These are phyloP conservation scores for Hirundo rustica DNA, from an alignment of 2,797 vertebrate genomes.

Conservation along the genomic window DNA sequence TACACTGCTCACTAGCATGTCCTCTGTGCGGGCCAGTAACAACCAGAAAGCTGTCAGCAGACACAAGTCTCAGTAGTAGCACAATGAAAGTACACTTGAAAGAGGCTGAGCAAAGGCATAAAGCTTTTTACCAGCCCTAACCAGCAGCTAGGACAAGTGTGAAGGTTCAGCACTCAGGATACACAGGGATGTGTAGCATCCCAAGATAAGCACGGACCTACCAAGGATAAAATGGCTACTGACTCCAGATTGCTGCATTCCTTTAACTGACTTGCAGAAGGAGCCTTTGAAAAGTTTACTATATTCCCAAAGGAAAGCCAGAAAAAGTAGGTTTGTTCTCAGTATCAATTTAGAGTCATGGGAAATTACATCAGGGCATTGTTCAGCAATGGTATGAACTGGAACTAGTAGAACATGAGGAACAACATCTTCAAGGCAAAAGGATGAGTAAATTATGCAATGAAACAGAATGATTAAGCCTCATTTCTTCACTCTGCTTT, in stretches of 20 bases:
- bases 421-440: not conserved
- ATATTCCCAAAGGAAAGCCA: not conserved
- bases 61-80: not conserved
- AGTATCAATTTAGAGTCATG: not conserved
- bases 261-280: not conserved
- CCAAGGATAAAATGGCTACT: not conserved
- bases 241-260: not conserved
- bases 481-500: not conserved
- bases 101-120: not conserved
- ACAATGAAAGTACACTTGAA: not conserved
- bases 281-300: not conserved
- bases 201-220: not conserved
- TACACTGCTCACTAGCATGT: not conserved
- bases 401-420: not conserved
- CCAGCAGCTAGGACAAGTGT: fast-evolving
- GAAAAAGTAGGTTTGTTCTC: not conserved
- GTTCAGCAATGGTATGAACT: not conserved
- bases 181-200: not conserved
- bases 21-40: not conserved
- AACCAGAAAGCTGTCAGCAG: not conserved
- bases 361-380: not conserved
- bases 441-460: not conserved
- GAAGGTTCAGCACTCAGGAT: not conserved
- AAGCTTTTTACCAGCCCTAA: not conserved
- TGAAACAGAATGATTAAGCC: not conserved